Evolutionary conservation across 2,797 vertebrate genomes (phyloP).

Genomic region (Iguana delicatissima): DNA sequence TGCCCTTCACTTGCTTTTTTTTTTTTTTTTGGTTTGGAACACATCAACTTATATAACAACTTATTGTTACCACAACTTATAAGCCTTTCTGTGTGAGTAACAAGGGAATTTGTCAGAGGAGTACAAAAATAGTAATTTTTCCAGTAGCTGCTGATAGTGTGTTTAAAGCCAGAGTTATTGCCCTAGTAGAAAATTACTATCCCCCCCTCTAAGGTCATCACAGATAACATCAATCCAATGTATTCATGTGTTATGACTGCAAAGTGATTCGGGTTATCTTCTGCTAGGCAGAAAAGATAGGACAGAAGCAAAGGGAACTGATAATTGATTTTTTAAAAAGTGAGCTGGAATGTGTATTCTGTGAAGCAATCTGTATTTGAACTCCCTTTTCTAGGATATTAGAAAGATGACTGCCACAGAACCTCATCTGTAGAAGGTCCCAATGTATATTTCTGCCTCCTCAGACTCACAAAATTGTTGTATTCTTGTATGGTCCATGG

Average conservation of each 20-base stretch:
- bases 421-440: neutral
- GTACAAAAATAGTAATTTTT: slow-evolving; percentile 17
- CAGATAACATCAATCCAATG: neutral
- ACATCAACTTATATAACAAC: neutral
- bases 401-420: neutral
- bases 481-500: neutral
- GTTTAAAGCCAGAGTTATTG: neutral
- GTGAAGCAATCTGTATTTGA: neutral
- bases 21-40: neutral
- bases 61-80: neutral
- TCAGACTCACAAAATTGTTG: neutral
- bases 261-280: neutral
- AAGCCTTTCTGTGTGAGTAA: neutral
- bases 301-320: neutral
- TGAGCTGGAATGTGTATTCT: neutral
- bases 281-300: neutral
- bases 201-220: neutral
- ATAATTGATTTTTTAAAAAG: neutral
- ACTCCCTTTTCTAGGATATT: neutral
- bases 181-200: neutral
- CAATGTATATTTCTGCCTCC: neutral
- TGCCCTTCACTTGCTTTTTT: neutral
- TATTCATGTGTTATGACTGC: neutral
- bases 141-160: neutral
- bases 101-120: neutral